Base-by-base conservation (phyloP, 2,888 invertebrate genomes). In the Tenthredo mesomela region DNA sequence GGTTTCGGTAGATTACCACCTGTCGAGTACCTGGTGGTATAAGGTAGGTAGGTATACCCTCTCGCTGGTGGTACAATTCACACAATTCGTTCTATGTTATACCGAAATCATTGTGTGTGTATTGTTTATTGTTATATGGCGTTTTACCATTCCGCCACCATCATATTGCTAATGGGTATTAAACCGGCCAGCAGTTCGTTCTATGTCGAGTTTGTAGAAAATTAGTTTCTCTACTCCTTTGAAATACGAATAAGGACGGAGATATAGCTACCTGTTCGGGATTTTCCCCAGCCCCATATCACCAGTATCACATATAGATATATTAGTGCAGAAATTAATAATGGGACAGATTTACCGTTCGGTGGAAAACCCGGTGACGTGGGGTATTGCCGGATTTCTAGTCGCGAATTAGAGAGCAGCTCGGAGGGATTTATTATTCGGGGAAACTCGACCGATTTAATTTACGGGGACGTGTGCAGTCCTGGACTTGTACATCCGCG, bases 1-100 rank as follows among this genome's bases (percentile, higher is more conserved):
- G 70, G 67, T 67, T 82, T 67, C 82, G 67, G 67, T 47, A 82
- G 67, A 82, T 82, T 82, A 82, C 82, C 82, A 82, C 82, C 82
- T 82, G 82, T 82, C 82, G 67, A 80, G 50, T 37, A 21, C 25
- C 40, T 50, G 61, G 50, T 80, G 21, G 80, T 77, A 54, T 54
- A 18, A 77, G 75, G 15, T n/a, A 75, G 75, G 75, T 75, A 54
- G 43, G n/a, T 5, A 5, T 2, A 1, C 29, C 2, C 29, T 70
- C 29, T 37, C n/a, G 71, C 43, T 43, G 71, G 71, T 43, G 71
- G 71, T 70, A 43, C 21, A 40, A 73, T 43, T 43, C 25, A 25
- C 61, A 61, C 21, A 25, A 25, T 73, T 43, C 25, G n/a, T 40
- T 43, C 40, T 43, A 21, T 43, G 9, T 9, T 18, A 18, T 10